A percentile compares a stretch with the other conserved stretches of the same genome.
Evolutionary conservation across 2,113 vertebrate genomes (phyloP).

Genomic region (Cyprinus carpio): DNA sequence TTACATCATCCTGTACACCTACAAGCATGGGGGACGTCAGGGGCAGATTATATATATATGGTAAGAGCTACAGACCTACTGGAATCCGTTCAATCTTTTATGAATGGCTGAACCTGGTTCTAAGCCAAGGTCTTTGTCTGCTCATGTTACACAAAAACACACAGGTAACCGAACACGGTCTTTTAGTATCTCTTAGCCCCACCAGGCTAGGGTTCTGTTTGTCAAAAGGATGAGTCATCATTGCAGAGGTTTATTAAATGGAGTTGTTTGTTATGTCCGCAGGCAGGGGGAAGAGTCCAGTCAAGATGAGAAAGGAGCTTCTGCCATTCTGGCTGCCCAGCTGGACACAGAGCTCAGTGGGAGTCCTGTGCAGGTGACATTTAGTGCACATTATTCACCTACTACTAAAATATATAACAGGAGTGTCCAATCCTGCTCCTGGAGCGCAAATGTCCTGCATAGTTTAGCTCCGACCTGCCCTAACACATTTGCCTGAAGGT

Average conservation of each 20-base stretch:
- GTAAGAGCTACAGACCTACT: slow-evolving; percentile 68
- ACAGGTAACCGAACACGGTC: slow-evolving; percentile 25
- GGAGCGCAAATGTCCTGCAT: not conserved
- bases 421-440: not conserved
- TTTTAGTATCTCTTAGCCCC: not conserved
- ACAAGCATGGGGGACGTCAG: slow-evolving; percentile 68
- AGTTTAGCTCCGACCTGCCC: not conserved
- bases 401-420: not conserved
- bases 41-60: slow-evolving; percentile 90
- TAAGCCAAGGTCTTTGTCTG: slow-evolving; percentile 14
- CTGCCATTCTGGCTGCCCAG: slow-evolving; percentile 80
- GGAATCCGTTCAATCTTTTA: not conserved
- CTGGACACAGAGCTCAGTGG: slow-evolving; percentile 86
- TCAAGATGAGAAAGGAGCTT: slow-evolving; percentile 80
- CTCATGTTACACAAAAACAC: slow-evolving; percentile 26
- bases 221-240: slow-evolving; percentile 2
- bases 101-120: not conserved
- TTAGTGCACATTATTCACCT: too few species aligned
- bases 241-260: not conserved
- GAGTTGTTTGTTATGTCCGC: slow-evolving; percentile 19
- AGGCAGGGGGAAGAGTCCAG: slow-evolving; percentile 89
- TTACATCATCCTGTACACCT: slow-evolving; percentile 87
- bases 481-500: not conserved
- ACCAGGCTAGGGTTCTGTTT: not conserved
- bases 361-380: slow-evolving; percentile 81